Percentiles rank a stretch among this genome's conserved stretches.
These are phyloP conservation scores for Oceanodroma tethys DNA, from an alignment of 2,113 vertebrate species.

Conservation along the genomic window DNA sequence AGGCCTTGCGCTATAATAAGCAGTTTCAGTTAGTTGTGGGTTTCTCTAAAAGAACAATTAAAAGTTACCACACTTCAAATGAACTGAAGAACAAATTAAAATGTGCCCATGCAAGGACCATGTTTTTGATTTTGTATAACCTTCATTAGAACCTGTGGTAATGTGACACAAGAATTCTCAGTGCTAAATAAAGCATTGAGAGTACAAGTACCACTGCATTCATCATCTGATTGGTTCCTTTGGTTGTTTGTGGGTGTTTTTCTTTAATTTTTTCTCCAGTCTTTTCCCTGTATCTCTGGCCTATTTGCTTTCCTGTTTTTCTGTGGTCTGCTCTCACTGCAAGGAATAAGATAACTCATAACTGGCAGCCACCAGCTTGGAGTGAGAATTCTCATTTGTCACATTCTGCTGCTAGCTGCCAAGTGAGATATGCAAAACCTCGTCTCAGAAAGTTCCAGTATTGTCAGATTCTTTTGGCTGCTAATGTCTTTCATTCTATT, in stretches of 20 bases:
- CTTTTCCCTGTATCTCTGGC: not conserved
- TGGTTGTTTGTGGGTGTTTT: not conserved
- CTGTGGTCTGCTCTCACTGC: slow-evolving; percentile 12
- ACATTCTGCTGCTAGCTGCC: slow-evolving; percentile 42
- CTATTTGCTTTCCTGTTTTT: not conserved
- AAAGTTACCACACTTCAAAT: not conserved
- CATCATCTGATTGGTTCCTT: not conserved
- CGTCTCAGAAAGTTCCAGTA: slow-evolving; percentile 26
- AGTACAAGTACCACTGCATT: not conserved
- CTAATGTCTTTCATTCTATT: not conserved
- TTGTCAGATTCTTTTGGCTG: slow-evolving; percentile 29
- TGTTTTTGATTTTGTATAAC: slow-evolving; percentile 1
- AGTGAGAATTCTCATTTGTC: slow-evolving; percentile 60
- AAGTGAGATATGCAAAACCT: slow-evolving; percentile 54
- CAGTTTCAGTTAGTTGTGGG: not conserved
- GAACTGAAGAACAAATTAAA: slow-evolving; percentile 36
- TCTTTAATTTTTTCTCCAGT: not conserved
- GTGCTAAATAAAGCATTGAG: not conserved
- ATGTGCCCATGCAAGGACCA: not conserved
- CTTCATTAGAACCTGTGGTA: not conserved
- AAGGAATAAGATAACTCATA: slow-evolving; percentile 50
- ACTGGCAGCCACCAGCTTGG: slow-evolving; percentile 53
- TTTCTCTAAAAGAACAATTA: not conserved
- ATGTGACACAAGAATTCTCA: not conserved
- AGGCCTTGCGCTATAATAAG: not conserved